These are phyloP conservation scores for Cotesia glomerata DNA, from an alignment of 1,140 invertebrate genomes.

Conservation along the genomic window DNA sequence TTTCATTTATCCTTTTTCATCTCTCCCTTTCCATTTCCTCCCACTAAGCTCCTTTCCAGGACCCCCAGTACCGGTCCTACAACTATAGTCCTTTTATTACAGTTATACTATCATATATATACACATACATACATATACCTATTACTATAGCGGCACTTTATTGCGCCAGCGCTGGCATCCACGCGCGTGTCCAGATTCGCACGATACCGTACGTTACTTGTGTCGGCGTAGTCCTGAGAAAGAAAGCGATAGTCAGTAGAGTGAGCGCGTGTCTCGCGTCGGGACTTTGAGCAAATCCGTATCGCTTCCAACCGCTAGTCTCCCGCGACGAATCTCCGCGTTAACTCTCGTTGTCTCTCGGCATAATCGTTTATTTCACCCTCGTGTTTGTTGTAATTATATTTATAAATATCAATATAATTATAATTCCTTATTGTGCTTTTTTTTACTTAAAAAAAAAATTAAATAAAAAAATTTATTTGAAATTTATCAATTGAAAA, in stretches of 20 bases:
- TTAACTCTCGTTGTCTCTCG: conserved; percentile 4
- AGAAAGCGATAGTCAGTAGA: not conserved
- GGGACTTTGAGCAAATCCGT: conserved; percentile 11
- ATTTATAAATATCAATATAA: no score
- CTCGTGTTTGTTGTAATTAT: not conserved
- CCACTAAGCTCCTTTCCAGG: not conserved
- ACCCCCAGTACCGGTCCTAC: not conserved
- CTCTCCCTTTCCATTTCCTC: not conserved
- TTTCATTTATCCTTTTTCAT: not conserved
- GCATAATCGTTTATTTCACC: not conserved
- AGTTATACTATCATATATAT: not conserved
- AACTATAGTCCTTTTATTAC: not conserved
- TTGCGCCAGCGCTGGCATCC: conserved; percentile 10
- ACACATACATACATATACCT: no score
- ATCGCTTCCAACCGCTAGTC: conserved; percentile 3
- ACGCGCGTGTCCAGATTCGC: conserved; percentile 19
- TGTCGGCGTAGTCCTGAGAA: not conserved
- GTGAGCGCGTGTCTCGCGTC: not conserved
- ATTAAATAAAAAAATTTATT: no score
- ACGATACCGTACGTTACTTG: conserved; percentile 15
- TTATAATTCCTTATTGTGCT: no score
- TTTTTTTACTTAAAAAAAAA: no score
- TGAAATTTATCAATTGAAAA: no score
- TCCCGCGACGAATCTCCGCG: conserved; percentile 3
- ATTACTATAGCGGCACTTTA: conserved; percentile 14